Base-by-base conservation (phyloP, 2,113 vertebrate genomes). In the Trichomycterus rosablanca region DNA sequence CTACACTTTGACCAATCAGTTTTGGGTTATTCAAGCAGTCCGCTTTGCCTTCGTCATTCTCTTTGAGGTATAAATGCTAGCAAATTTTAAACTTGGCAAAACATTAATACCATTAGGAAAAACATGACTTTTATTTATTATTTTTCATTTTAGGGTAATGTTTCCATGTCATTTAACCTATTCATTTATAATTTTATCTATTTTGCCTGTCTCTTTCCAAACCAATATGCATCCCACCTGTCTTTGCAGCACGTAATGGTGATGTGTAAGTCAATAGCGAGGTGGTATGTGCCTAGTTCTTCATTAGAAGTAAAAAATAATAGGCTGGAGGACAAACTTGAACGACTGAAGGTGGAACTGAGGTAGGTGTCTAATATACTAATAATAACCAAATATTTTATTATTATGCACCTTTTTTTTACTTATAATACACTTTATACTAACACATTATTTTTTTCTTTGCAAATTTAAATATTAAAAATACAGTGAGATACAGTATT, bases 1-100 rank as follows among this genome's bases (percentile, higher is more conserved):
- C 78, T 89, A 92, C 76, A 70, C 45, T 55, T 71, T 90, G 53
- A 91, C 92, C 0, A 48, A 72, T 16, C 84, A 93, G 80, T 97
- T 91, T 83, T 98, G 94, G 94, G 76, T 92, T 50, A 85, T 95
- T 46, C 72, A 96, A 1, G 92, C 93, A 1, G 78, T 89, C 51
- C 88, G 93, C 1, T 88, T 98, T 7, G 87, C 81, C 63, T 98
- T 98, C 18, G 80, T 98, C 53, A 87, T 98, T 63, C 70, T 96
- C 43, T 98, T 98, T 14, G 92, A 98, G 90, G 95, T 89, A 72
- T 14, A 18, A n/a, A n/a, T n/a, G n/a, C n/a, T n/a, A n/a, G n/a
- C n/a, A n/a, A n/a, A n/a, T n/a, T n/a, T n/a, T n/a, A n/a, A n/a
- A n/a, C n/a, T n/a, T n/a, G n/a, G n/a, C n/a, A n/a, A n/a, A n/a